Base-by-base conservation (phyloP, 2,888 invertebrate species). In the Agelastica alni region DNA sequence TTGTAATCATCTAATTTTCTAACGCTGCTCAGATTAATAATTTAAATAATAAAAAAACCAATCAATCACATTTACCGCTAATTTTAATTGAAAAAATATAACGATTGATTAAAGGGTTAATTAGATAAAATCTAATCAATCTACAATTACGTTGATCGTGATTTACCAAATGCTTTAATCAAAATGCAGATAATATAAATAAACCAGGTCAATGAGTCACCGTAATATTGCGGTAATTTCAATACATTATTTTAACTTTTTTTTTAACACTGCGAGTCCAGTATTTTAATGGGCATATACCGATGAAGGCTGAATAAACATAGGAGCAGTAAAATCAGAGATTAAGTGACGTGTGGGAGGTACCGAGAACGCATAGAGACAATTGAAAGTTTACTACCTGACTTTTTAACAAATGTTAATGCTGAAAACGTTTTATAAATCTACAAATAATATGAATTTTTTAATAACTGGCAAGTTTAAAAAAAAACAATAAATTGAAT, bases 121-220 rank as follows among this genome's bases (percentile, higher is more conserved):
- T 26, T 26, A 26, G 26, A 1, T 1, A 26, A 2, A 26, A 2
- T 26, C 26, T n/a, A 26, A 26, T 26, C 9, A 26, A 26, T 7
- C 9, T 26, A 9, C 16, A 3, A 37, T 18, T 2, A 17, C 14
- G n/a, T 37, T 18, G 12, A 17, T 12, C 37, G 10, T 10, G 20
- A 37, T 37, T 18, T 4, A 18, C 37, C 17, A 37, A 10, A 37
- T 37, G 9, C 7, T 26, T 26, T 18, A 37, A 37, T 37, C 37
- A 18, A 2, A 37, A 37, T 18, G 5, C n/a, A 1, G 18, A 37
- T 37, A 5, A 37, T 10, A 12, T 18, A 37, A 37, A 17, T 12
- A 18, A 37, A 37, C 18, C 37, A 37, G 37, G 37, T 37, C 37
- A 12, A 12, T 37, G 37, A 37, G 12, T 37, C 37, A 37, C 18